Base-by-base conservation (phyloP, 2,888 invertebrate genomes). In the Latrodectus hesperus region DNA sequence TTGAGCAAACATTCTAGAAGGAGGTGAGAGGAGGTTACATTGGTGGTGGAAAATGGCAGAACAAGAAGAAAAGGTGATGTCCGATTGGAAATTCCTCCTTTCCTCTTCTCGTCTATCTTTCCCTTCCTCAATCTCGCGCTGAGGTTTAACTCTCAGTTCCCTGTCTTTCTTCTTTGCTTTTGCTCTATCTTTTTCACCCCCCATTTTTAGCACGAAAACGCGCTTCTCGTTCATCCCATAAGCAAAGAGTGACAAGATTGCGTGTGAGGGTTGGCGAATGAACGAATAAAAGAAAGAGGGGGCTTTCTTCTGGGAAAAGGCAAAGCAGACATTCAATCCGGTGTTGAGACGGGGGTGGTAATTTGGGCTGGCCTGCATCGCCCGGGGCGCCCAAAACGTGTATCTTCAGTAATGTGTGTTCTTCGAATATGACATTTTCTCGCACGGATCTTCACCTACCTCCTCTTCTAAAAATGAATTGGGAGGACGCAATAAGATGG, bases 341-440 rank as follows among this genome's bases (percentile, higher is more conserved):
- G 70, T 17, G 72, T 80, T 67, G 74, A 17, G 76, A 78, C 84
- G 71, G 76, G 79, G 49, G 60, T 60, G 49, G 87, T 81, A 82
- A 87, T 82, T 87, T 82, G 77, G 82, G 78, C 68, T 74, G 55
- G 72, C 84, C 74, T 60, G 26, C 70, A 74, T 64, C 60, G 71
- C 83, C 76, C 78, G 82, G 67, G 76, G 65, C 78, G 22, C 60
- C 77, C 78, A 70, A 68, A 82, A 87, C 87, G 87, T 87, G 87
- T 87, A 87, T 87, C 87, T 82, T 77, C 85, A 68, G 87, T 87
- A 87, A 87, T 87, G 87, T 82, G 87, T 87, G 87, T 87, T 87
- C 87, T 87, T 87, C 87, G 87, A 87, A 82, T 87, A 87, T 87
- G 87, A 87, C 87, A 87, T 87, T 86, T 81, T 76, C 87, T 87